Evolutionary conservation across 2,113 vertebrate species (phyloP).

Genomic region (Sylvietta virens): DNA sequence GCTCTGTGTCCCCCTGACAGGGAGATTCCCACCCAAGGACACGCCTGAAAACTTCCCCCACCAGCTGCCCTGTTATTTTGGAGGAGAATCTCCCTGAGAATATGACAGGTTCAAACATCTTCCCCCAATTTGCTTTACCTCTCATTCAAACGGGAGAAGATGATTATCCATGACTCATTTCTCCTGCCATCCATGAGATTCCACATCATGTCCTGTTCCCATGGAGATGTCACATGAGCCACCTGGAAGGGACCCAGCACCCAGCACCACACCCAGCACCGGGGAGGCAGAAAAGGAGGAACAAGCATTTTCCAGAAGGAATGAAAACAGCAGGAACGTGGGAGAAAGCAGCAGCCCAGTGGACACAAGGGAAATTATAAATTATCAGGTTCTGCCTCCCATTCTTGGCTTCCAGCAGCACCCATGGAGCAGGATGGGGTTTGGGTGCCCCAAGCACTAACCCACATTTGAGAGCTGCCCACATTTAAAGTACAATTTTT

Average conservation of each 20-base stretch:
- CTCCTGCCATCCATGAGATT: background rate
- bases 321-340: background rate
- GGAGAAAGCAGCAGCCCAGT: background rate
- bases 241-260: background rate
- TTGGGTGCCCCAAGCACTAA: background rate
- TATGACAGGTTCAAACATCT: background rate
- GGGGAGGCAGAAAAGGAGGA: background rate
- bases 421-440: rapidly evolving
- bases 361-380: background rate
- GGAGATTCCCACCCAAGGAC: background rate
- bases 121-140: background rate
- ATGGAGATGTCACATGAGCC: background rate
- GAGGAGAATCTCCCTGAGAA: background rate
- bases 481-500: background rate
- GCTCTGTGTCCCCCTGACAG: background rate
- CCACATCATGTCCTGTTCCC: background rate
- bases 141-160: background rate
- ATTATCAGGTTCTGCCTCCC: background rate
- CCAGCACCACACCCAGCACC: background rate
- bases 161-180: background rate
- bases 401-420: background rate
- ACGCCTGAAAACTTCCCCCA: background rate
- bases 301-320: background rate
- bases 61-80: rapidly evolving
- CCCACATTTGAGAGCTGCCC: background rate